These are phyloP conservation scores for Stenopsyche tienmushanensis DNA, from an alignment of 1,140 invertebrate species.

Conservation along the genomic window DNA sequence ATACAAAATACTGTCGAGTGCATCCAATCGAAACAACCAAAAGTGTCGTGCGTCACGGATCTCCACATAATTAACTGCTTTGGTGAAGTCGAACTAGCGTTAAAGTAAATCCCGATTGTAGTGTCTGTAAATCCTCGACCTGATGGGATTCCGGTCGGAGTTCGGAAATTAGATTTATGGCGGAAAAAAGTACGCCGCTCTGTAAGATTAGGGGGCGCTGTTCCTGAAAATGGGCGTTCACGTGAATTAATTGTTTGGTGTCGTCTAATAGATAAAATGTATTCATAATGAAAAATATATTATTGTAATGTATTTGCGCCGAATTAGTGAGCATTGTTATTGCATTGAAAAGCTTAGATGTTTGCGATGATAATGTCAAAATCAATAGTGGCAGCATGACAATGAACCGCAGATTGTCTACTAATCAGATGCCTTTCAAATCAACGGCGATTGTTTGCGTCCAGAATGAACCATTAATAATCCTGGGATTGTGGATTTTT, in stretches of 20 bases:
- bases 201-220: too few species aligned
- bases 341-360: too few species aligned
- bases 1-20: background rate
- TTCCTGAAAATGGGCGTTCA: too few species aligned
- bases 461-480: background rate
- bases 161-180: background rate
- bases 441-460: background rate
- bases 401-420: background rate
- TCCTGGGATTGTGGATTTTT: background rate
- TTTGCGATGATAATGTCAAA: too few species aligned
- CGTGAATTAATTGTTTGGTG: too few species aligned
- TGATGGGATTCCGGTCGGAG: background rate
- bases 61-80: background rate
- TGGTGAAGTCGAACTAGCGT: background rate
- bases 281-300: too few species aligned
- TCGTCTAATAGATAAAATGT: too few species aligned
- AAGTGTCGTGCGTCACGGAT: background rate
- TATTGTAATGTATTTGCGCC: too few species aligned
- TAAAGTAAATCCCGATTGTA: background rate
- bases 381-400: too few species aligned
- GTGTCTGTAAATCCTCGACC: background rate
- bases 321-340: too few species aligned
- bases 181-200: background rate
- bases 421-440: background rate
- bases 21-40: background rate